Conservation (phyloP, 2,113 vertebrate genomes). For the Suncus etruscus region DNA sequence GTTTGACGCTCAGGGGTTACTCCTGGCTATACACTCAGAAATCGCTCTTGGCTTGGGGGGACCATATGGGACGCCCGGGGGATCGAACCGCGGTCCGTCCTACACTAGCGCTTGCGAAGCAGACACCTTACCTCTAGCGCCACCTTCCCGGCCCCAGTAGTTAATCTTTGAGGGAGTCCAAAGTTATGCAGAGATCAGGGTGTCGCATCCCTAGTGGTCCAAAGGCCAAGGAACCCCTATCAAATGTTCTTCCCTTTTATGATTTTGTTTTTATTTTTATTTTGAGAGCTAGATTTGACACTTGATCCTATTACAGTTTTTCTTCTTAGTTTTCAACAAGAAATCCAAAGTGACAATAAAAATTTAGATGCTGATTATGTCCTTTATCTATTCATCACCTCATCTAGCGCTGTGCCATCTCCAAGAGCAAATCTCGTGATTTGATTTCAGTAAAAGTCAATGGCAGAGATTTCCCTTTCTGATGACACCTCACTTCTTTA, state of each 20-base stretch:
- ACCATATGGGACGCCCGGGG: no score
- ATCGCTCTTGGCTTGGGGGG: no score
- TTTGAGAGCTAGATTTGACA: conserved; percentile 9
- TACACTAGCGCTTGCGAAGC: no score
- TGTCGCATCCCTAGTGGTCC: neutral
- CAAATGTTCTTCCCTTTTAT: neutral
- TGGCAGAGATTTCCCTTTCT: neutral
- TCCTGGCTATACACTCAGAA: no score
- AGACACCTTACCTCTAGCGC: no score
- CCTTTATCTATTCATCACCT: conserved; percentile 27
- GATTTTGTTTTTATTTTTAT: neutral
- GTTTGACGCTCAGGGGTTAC: no score
- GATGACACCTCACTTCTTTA: neutral
- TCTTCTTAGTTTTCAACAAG: conserved; percentile 1
- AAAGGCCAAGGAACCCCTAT: neutral
- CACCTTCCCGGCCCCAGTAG: no score
- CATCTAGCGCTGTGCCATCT: neutral
- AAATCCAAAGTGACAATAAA: neutral
- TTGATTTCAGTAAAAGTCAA: neutral
- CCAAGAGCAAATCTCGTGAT: neutral
- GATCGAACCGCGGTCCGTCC: no score
- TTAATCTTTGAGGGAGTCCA: neutral
- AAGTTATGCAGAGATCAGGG: neutral
- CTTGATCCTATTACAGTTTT: conserved; percentile 36
- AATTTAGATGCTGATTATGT: conserved; percentile 43